Percentiles rank a stretch among this genome's conserved stretches.
Conservation (phyloP, 1,140 invertebrate genomes). For the Platyura marginata region DNA sequence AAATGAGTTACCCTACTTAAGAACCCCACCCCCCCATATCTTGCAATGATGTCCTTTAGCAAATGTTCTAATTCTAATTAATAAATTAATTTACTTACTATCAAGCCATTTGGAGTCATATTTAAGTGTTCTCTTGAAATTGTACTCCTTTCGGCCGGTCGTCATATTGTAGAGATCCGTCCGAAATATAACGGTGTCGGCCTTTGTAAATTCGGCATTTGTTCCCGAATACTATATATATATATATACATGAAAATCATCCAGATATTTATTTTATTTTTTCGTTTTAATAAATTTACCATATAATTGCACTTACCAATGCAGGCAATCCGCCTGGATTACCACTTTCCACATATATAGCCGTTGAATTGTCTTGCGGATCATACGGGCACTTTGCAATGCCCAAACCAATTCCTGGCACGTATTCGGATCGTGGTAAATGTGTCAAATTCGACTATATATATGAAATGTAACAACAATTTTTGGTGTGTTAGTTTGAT, state of each 20-base stretch:
- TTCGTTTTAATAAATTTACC: too few species aligned
- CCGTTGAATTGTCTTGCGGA: constrained; percentile 81
- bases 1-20: too few species aligned
- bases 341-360: constrained; percentile 78
- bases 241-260: too few species aligned
- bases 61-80: too few species aligned
- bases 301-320: constrained; percentile 26
- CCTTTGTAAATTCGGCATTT: constrained; percentile 87
- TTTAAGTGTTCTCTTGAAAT: constrained; percentile 82
- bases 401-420: constrained; percentile 73
- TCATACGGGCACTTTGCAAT: constrained; percentile 89
- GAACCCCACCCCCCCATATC: too few species aligned
- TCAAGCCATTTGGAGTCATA: constrained; percentile 97
- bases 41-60: too few species aligned
- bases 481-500: too few species aligned
- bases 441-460: constrained; percentile 66
- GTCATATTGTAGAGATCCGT: constrained; percentile 76
- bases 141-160: constrained; percentile 55
- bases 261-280: too few species aligned
- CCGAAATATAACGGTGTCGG: constrained; percentile 88
- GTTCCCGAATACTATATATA: constrained; percentile 62
- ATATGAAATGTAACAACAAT: too few species aligned
- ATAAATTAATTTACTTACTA: constrained; percentile 84
- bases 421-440: constrained; percentile 58
- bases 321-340: constrained; percentile 76